Conservation (phyloP, 2,888 invertebrate species). For the Steinernema hermaphroditum region DNA sequence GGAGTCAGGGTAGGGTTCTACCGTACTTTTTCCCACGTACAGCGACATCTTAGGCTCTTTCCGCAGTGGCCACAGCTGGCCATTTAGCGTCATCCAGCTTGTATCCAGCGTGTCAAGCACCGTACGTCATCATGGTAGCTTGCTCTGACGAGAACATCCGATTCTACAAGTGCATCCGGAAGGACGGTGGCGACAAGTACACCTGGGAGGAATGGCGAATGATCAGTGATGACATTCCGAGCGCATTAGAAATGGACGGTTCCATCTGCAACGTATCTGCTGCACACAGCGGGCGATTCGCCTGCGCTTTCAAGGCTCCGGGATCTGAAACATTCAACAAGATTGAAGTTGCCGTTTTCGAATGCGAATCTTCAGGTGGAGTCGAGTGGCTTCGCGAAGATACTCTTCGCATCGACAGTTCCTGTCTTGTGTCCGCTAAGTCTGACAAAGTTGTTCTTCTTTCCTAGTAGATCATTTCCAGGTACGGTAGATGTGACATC, state of each 20-base stretch:
- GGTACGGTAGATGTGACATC: constrained; percentile 14
- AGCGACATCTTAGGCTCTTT: constrained; percentile 31
- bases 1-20: constrained; percentile 37
- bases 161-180: constrained; percentile 68
- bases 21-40: background rate
- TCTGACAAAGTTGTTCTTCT: constrained; percentile 81
- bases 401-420: constrained; percentile 46
- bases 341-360: constrained; percentile 84
- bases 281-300: constrained; percentile 94
- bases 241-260: constrained; percentile 61
- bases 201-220: constrained; percentile 63
- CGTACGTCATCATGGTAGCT: constrained; percentile 91
- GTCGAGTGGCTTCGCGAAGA: constrained; percentile 65
- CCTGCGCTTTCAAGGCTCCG: constrained; percentile 75
- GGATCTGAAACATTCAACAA: constrained; percentile 11
- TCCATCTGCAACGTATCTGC: constrained; percentile 76
- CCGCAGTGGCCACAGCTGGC: constrained; percentile 88
- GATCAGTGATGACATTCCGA: constrained; percentile 57
- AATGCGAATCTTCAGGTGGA: constrained; percentile 94
- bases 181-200: constrained; percentile 31
- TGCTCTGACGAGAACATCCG: constrained; percentile 87
- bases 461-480: constrained; percentile 66
- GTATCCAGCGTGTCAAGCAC: constrained; percentile 97
- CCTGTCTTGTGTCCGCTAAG: constrained; percentile 78
- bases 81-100: constrained; percentile 95